These are phyloP conservation scores for Dasypogon diadema DNA, from an alignment of 2,888 invertebrate genomes.

Conservation along the genomic window DNA sequence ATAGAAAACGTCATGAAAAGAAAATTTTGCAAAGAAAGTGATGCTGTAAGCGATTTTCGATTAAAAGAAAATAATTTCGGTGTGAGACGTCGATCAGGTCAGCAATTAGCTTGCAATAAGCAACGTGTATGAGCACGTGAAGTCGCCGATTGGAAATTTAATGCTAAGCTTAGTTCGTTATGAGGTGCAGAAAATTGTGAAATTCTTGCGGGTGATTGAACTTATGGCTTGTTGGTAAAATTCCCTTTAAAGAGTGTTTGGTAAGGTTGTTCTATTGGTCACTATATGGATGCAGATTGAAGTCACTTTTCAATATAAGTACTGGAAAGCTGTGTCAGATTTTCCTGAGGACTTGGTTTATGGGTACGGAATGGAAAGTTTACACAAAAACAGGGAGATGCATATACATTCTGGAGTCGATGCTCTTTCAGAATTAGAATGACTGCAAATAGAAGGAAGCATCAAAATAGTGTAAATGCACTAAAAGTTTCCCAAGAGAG, in stretches of 20 bases:
- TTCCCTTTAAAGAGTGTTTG: background rate
- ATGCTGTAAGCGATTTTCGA: conserved; percentile 12
- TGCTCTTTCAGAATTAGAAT: no score
- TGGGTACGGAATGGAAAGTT: no score
- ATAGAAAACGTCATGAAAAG: background rate
- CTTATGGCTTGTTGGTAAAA: background rate
- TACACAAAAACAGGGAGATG: no score
- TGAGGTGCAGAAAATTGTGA: conserved; percentile 12
- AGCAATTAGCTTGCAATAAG: background rate
- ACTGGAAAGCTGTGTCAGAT: no score
- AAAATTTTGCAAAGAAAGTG: conserved; percentile 6
- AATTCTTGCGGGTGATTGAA: conserved; percentile 21
- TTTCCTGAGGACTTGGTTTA: no score
- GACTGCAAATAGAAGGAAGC: no score
- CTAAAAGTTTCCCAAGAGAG: no score
- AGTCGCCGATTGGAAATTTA: background rate
- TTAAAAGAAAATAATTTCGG: conserved; percentile 2
- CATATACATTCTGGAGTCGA: no score
- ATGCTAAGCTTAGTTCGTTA: background rate
- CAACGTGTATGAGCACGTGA: conserved; percentile 6
- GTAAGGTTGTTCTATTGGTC: no score
- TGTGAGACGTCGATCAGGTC: conserved; percentile 3
- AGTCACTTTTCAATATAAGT: no score
- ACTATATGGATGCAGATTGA: no score
- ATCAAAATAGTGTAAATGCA: no score